Conservation (phyloP, 2,797 vertebrate species). For the Esox lucius region DNA sequence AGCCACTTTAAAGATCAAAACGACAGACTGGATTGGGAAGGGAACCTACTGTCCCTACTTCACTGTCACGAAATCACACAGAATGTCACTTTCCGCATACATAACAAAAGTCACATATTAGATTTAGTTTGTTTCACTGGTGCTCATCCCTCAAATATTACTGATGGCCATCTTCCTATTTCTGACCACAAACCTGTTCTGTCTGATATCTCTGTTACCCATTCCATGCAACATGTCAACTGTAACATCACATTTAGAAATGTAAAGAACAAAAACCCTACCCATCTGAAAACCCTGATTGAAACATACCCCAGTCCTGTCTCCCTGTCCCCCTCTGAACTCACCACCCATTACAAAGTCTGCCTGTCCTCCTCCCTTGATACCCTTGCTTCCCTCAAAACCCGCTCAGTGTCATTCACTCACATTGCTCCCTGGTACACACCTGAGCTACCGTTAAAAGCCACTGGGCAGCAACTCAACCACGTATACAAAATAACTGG, state of each 20-base stretch:
- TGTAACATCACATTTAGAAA: too few relatives aligned
- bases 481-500: not conserved
- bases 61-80: not conserved
- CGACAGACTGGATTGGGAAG: slow-evolving; percentile 12
- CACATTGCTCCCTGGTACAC: not conserved
- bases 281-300: too few relatives aligned
- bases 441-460: not conserved
- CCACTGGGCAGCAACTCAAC: not conserved
- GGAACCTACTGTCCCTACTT: not conserved
- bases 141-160: not conserved
- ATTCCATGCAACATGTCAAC: not conserved
- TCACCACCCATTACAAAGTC: not conserved
- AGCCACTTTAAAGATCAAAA: slow-evolving; percentile 13
- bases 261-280: too few relatives aligned
- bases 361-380: not conserved
- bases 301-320: not conserved
- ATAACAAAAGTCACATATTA: not conserved
- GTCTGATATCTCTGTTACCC: not conserved
- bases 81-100: not conserved
- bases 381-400: not conserved
- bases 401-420: not conserved
- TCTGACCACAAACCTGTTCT: not conserved
- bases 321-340: not conserved
- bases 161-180: not conserved
- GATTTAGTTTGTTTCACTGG: not conserved